Conservation (phyloP, 2,113 vertebrate genomes). For the Eulemur macaco region DNA sequence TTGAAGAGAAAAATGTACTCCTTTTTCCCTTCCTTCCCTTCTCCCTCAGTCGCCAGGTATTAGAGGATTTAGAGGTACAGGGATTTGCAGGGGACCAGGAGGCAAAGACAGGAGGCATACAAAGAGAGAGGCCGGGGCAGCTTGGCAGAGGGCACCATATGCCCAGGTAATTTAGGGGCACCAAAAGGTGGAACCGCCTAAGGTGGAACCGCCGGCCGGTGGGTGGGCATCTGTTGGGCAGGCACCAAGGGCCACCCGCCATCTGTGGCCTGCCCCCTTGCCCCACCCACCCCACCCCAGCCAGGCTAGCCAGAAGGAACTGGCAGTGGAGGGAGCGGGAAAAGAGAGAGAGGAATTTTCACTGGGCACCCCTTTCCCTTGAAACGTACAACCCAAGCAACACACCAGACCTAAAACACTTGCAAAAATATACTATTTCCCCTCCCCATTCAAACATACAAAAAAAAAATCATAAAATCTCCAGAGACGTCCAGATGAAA, state of each 20-base stretch:
- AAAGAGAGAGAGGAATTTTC: background rate
- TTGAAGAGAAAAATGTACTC: background rate
- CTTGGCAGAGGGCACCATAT: conserved; percentile 63
- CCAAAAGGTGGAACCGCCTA: background rate
- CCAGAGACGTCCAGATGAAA: background rate
- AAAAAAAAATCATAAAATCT: background rate
- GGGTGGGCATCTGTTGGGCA: background rate
- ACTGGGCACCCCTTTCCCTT: background rate
- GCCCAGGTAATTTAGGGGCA: background rate
- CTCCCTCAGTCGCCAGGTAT: background rate
- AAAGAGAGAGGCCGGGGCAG: background rate
- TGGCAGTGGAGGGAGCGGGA: background rate
- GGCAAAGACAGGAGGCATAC: conserved; percentile 48
- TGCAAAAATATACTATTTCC: conserved; percentile 10
- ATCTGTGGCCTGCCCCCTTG: background rate
- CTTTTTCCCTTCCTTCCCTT: background rate
- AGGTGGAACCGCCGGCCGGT: no score
- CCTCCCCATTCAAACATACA: background rate
- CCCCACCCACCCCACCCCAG: background rate
- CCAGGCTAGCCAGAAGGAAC: background rate
- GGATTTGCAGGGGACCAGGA: conserved; percentile 48
- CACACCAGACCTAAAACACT: background rate
- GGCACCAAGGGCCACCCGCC: background rate
- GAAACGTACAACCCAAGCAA: background rate
- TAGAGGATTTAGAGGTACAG: background rate